Evolutionary conservation across 2,888 invertebrate genomes (phyloP).

Genomic region (Tricholauxania praeusta): DNA sequence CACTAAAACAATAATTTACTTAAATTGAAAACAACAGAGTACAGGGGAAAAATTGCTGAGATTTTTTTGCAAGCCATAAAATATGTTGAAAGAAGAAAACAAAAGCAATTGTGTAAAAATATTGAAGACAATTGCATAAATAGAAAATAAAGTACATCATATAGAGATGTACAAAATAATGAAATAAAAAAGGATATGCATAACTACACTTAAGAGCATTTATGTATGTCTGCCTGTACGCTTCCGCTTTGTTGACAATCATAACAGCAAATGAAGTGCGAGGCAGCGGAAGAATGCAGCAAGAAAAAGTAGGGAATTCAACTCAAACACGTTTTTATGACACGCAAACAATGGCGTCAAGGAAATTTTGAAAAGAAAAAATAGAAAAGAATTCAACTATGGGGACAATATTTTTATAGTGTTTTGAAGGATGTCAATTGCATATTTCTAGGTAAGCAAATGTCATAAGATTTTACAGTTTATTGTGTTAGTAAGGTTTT

Average conservation of each 20-base stretch:
- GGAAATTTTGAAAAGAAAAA: neutral
- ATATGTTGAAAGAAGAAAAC: neutral
- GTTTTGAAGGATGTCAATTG: slow-evolving; percentile 31
- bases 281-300: neutral
- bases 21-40: too few species aligned
- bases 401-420: neutral
- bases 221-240: neutral
- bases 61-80: neutral
- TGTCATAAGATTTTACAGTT: too few species aligned
- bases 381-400: slow-evolving; percentile 9
- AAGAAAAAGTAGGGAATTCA: slow-evolving; percentile 10
- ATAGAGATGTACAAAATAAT: neutral
- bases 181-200: slow-evolving; percentile 17
- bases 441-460: neutral
- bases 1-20: too few species aligned
- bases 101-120: neutral
- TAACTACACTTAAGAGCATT: neutral
- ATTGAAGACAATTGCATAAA: slow-evolving; percentile 23
- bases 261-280: neutral
- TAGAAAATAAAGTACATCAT: slow-evolving; percentile 25
- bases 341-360: slow-evolving; percentile 20
- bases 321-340: slow-evolving; percentile 33
- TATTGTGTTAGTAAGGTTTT: too few species aligned
- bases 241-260: neutral
- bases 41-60: too few species aligned